Conservation (phyloP, 2,888 invertebrate species). For the Hemistola chrysoprasaria region DNA sequence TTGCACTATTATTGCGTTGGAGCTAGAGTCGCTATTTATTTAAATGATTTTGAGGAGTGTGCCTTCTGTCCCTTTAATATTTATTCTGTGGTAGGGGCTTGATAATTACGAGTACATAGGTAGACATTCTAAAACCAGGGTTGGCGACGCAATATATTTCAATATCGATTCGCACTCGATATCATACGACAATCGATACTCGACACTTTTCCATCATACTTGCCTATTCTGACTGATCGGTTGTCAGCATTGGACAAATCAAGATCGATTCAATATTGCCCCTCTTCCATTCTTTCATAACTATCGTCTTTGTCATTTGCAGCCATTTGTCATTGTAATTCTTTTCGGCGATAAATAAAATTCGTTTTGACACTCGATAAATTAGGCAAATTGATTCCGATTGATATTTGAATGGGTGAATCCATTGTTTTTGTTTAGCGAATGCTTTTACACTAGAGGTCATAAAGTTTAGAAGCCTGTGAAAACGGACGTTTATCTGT, state of each 20-base stretch:
- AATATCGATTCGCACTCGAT: constrained; percentile 70
- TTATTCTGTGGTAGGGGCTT: too few relatives aligned
- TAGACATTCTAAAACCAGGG: too few relatives aligned
- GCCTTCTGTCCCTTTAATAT: too few relatives aligned
- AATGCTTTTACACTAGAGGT: too few relatives aligned
- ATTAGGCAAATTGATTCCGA: constrained; percentile 51
- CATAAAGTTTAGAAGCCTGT: too few relatives aligned
- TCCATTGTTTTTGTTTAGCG: constrained; percentile 3
- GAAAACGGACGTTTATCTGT: too few relatives aligned
- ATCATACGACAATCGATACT: constrained; percentile 51
- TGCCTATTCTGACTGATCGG: constrained; percentile 60
- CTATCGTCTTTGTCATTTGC: constrained; percentile 29
- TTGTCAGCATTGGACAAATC: constrained; percentile 74
- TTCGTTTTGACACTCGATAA: constrained; percentile 62
- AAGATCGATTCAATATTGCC: constrained; percentile 68
- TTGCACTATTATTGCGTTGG: too few relatives aligned
- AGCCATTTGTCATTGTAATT: constrained; percentile 67
- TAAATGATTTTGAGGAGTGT: too few relatives aligned
- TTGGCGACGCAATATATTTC: constrained; percentile 45
- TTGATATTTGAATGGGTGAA: constrained; percentile 22
- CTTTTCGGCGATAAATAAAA: constrained; percentile 61
- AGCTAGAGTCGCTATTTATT: too few relatives aligned
- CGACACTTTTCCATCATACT: constrained; percentile 61
- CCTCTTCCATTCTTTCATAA: constrained; percentile 34
- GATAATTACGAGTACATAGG: too few relatives aligned